Percentiles rank a stretch among this genome's conserved stretches.
These are phyloP conservation scores for Corbicula japonica DNA, from an alignment of 2,888 invertebrate species.

Conservation along the genomic window DNA sequence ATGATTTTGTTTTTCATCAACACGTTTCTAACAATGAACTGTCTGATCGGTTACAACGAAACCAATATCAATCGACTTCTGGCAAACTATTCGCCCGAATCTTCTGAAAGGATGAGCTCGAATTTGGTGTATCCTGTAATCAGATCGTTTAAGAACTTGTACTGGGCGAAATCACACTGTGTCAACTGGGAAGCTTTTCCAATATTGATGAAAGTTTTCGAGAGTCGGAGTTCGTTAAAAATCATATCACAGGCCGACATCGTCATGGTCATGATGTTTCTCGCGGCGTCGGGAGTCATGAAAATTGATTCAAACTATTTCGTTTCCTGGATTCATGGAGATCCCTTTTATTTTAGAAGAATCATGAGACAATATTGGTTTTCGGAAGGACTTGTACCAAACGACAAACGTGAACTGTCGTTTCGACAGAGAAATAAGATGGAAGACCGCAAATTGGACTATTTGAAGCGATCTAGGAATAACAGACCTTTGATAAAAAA, in stretches of 20 bases:
- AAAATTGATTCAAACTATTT: conserved; percentile 20
- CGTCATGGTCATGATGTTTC: conserved; percentile 15
- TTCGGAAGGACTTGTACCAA: conserved; percentile 3
- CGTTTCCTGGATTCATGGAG: conserved; percentile 3
- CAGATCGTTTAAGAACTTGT: conserved; percentile 26
- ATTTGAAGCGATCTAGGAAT: conserved; percentile 23
- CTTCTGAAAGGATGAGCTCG: not conserved
- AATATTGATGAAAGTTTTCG: not conserved
- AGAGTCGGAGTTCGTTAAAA: not conserved
- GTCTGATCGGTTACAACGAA: conserved; percentile 22
- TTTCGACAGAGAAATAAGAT: not conserved
- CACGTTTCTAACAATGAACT: conserved; percentile 21
- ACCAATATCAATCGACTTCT: conserved; percentile 24
- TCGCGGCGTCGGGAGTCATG: conserved; percentile 1
- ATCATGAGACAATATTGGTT: conserved; percentile 36
- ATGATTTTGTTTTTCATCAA: conserved; percentile 15
- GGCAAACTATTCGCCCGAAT: conserved; percentile 18
- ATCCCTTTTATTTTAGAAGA: conserved; percentile 25
- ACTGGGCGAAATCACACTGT: conserved; percentile 20
- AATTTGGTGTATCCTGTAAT: conserved; percentile 5
- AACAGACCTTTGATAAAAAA: not conserved
- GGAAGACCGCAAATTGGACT: conserved; percentile 18
- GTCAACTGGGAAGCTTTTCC: conserved; percentile 13
- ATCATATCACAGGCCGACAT: conserved; percentile 19
- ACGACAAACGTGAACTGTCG: conserved; percentile 12